These are phyloP conservation scores for Pantala flavescens DNA, from an alignment of 1,140 invertebrate species.

Conservation along the genomic window DNA sequence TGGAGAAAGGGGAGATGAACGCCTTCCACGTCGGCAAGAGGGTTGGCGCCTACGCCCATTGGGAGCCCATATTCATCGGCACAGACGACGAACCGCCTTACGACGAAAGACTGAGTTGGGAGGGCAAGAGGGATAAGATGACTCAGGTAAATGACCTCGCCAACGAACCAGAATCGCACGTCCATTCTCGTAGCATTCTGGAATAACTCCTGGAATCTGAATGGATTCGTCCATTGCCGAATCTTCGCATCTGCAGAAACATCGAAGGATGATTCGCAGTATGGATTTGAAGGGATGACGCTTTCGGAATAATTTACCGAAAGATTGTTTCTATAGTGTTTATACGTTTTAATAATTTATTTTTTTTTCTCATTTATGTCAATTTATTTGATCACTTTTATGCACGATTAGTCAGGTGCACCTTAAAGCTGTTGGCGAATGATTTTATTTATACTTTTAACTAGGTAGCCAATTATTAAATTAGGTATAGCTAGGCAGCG, in stretches of 20 bases:
- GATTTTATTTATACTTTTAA: too few relatives aligned
- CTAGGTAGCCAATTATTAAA: too few relatives aligned
- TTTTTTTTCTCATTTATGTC: too few relatives aligned
- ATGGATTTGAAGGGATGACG: too few relatives aligned
- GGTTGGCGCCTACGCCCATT: slow-evolving; percentile 65
- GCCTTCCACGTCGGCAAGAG: slow-evolving; percentile 78
- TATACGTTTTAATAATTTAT: too few relatives aligned
- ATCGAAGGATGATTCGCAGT: too few relatives aligned
- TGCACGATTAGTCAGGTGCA: too few relatives aligned
- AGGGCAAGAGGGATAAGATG: slow-evolving; percentile 88
- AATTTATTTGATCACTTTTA: too few relatives aligned
- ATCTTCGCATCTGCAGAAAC: not conserved
- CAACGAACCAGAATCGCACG: not conserved
- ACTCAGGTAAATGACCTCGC: slow-evolving; percentile 56
- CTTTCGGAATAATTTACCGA: too few relatives aligned
- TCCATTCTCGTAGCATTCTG: not conserved
- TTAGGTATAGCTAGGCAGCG: too few relatives aligned
- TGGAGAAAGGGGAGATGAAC: slow-evolving; percentile 55
- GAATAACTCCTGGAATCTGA: not conserved
- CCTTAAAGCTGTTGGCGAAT: too few relatives aligned
- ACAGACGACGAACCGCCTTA: slow-evolving; percentile 78
- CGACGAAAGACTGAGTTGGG: slow-evolving; percentile 78
- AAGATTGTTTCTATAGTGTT: too few relatives aligned
- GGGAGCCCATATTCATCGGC: slow-evolving; percentile 85
- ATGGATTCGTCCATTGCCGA: not conserved